Percentiles rank a stretch among this genome's conserved stretches.
Conservation (phyloP, 2,888 invertebrate species). For the Macaria liturata region DNA sequence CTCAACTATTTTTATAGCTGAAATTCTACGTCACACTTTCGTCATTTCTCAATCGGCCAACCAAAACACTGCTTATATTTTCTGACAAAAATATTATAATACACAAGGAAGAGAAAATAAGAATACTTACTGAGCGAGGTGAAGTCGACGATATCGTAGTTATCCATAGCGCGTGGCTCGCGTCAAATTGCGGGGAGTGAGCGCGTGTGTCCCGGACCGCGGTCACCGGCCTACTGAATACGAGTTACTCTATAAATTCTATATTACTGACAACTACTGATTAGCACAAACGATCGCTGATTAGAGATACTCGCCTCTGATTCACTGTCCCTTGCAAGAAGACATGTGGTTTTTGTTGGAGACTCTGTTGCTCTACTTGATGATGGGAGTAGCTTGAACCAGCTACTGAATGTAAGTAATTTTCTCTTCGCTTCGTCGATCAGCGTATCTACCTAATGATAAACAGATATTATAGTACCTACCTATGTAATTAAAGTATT, state of each 20-base stretch:
- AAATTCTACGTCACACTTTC: too few species aligned
- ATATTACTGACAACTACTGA: slow-evolving; percentile 50
- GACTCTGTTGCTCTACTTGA: not conserved
- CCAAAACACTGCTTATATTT: too few species aligned
- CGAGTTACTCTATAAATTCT: too few species aligned
- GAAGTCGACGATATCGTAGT: slow-evolving; percentile 65
- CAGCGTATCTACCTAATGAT: too few species aligned
- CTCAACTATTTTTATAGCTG: too few species aligned
- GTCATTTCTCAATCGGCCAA: too few species aligned
- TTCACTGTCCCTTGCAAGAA: slow-evolving; percentile 55
- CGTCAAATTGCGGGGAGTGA: slow-evolving; percentile 21
- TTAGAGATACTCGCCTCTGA: slow-evolving; percentile 66
- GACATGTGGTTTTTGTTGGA: slow-evolving; percentile 22
- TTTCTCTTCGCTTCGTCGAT: too few species aligned
- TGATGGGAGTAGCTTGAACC: not conserved
- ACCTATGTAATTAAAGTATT: too few species aligned
- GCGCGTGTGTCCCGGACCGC: slow-evolving; percentile 49
- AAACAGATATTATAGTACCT: too few species aligned
- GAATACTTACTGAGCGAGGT: slow-evolving; percentile 64
- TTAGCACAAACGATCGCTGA: slow-evolving; percentile 68
- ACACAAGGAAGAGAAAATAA: slow-evolving; percentile 6
- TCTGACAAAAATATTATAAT: too few species aligned
- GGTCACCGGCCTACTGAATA: slow-evolving; percentile 74
- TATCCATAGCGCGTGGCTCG: slow-evolving; percentile 55
- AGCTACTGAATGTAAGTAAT: not conserved